Conservation (phyloP, 2,113 vertebrate genomes). For the Zosterops lateralis region DNA sequence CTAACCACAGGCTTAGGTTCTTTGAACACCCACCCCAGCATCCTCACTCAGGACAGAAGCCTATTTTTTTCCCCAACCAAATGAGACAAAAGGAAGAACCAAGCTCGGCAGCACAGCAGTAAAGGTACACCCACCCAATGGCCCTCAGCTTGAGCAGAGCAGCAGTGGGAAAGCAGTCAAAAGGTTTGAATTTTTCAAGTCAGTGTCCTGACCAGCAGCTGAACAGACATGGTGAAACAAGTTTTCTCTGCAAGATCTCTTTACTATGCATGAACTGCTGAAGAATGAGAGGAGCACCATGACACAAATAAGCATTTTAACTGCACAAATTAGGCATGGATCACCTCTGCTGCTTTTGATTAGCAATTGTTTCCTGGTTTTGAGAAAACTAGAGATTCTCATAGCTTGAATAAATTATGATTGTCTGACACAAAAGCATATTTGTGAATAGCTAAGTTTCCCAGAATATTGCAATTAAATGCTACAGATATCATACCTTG, state of each 20-base stretch:
- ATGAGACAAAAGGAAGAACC: background rate
- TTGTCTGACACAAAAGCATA: background rate
- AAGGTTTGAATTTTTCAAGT: background rate
- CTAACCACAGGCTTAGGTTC: background rate
- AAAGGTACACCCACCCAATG: background rate
- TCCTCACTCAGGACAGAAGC: background rate
- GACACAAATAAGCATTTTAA: background rate
- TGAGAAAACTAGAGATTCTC: background rate
- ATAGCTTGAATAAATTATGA: background rate
- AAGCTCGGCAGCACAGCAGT: background rate
- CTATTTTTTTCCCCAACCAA: background rate
- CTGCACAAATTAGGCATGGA: background rate
- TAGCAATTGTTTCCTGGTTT: background rate
- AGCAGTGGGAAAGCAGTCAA: background rate
- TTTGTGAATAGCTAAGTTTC: background rate
- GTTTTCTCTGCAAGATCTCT: background rate
- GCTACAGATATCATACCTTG: background rate
- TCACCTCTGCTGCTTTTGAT: background rate
- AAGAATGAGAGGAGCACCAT: background rate
- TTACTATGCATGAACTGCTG: background rate
- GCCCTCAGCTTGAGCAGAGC: background rate
- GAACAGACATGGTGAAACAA: background rate
- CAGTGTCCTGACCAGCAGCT: background rate
- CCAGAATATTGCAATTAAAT: background rate
- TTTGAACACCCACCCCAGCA: background rate